phyloP scores from a whole-genome alignment of 2,797 vertebrate species.

The Mallotus villosus region DNA sequence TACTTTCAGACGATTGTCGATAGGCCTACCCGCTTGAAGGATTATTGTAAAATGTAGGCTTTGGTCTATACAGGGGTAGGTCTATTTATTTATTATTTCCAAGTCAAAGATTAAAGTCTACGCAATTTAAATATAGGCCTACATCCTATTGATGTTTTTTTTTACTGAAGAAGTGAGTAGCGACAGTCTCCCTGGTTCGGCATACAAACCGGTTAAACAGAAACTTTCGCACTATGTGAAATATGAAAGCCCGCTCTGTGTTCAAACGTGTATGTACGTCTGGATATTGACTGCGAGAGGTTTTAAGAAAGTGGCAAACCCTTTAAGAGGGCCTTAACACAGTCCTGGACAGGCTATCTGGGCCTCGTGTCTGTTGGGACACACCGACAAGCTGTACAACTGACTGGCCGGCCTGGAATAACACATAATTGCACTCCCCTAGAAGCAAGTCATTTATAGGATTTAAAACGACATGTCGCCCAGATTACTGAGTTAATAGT shows the following conservation, averaged over 20 bases:
- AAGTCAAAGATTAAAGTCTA: no score
- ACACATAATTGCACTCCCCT: background rate
- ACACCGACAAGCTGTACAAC: background rate
- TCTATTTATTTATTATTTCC: no score
- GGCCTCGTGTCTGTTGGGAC: background rate
- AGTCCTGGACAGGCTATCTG: background rate
- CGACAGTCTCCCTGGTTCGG: background rate
- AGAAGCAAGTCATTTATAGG: background rate
- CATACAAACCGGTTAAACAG: constrained; percentile 22
- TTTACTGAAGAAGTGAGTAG: background rate
- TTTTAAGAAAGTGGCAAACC: constrained; percentile 56
- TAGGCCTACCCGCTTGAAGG: no score
- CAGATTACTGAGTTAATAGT: no score
- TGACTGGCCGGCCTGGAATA: no score
- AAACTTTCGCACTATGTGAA: constrained; percentile 65
- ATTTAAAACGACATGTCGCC: no score
- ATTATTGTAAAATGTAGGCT: no score
- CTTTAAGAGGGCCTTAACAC: constrained; percentile 21
- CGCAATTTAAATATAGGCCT: background rate
- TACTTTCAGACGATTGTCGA: no score
- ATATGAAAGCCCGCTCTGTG: constrained; percentile 47
- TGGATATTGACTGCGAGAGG: constrained; percentile 63
- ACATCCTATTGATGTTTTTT: background rate
- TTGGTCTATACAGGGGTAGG: no score
- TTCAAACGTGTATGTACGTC: constrained; percentile 31